Evolutionary conservation across 2,797 vertebrate genomes (phyloP).

Genomic region (Helicolenus hilgendorfi): DNA sequence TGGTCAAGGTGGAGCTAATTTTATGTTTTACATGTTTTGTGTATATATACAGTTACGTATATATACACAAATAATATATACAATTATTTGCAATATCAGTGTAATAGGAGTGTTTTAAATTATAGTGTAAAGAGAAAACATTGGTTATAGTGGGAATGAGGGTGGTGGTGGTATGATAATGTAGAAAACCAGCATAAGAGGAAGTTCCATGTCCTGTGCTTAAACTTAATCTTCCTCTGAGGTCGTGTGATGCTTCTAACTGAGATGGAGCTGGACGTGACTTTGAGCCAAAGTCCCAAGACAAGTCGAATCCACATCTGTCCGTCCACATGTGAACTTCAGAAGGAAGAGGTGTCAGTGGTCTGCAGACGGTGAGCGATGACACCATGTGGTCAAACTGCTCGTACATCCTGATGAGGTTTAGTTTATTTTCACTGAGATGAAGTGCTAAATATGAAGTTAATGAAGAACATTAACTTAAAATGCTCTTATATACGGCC

Average conservation of each 20-base stretch:
- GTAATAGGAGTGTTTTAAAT: neutral
- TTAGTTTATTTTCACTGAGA: neutral
- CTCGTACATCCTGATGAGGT: neutral
- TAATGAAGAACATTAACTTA: neutral
- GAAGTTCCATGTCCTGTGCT: neutral
- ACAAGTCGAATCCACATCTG: slow-evolving; percentile 48
- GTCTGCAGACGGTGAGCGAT: slow-evolving; percentile 85
- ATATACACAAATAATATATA: neutral
- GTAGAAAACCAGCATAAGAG: neutral
- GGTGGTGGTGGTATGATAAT: too few species aligned
- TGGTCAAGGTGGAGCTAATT: too few species aligned
- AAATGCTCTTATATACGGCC: neutral
- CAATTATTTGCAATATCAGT: neutral
- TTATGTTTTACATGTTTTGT: too few species aligned
- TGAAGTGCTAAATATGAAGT: neutral
- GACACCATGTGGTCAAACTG: neutral
- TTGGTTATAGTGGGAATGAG: neutral
- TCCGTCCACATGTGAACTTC: slow-evolving; percentile 75
- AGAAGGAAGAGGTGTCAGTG: slow-evolving; percentile 84
- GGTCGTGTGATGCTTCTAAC: slow-evolving; percentile 69
- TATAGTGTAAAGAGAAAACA: neutral
- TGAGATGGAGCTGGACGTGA: slow-evolving; percentile 88
- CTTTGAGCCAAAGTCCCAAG: slow-evolving; percentile 78
- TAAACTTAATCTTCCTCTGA: slow-evolving; percentile 58
- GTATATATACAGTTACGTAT: too few species aligned